These are phyloP conservation scores for Caenorhabditis brenneri DNA, from an alignment of 1,140 invertebrate genomes.

Conservation along the genomic window DNA sequence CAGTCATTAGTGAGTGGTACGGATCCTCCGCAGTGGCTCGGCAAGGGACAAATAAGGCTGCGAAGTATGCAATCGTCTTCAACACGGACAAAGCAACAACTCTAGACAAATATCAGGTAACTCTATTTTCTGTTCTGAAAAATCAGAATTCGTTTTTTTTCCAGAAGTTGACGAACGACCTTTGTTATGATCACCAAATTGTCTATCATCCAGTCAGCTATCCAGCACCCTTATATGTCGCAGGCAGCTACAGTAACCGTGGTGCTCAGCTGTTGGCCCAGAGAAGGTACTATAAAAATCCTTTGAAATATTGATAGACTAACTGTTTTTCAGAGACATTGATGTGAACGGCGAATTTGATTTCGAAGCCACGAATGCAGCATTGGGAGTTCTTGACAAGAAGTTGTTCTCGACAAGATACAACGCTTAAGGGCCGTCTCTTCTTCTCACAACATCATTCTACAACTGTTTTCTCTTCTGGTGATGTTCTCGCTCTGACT, in stretches of 20 bases:
- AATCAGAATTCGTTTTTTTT: not conserved
- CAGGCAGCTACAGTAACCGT: not conserved
- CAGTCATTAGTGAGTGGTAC: not conserved
- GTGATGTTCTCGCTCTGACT: too few species aligned
- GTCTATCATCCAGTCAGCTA: not conserved
- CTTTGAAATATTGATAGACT: not conserved
- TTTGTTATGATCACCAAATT: constrained; percentile 20
- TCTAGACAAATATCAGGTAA: not conserved
- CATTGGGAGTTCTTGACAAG: not conserved
- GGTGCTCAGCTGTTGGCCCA: not conserved
- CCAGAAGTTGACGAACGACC: not conserved
- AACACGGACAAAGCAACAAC: not conserved
- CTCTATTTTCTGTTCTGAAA: not conserved
- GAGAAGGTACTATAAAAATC: not conserved
- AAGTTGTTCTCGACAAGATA: not conserved
- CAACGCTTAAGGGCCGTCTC: not conserved
- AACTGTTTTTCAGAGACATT: not conserved
- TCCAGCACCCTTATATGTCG: not conserved
- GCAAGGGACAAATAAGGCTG: not conserved
- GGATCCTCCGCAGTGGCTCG: not conserved
- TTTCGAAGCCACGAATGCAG: not conserved
- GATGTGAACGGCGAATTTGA: not conserved
- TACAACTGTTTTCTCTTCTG: too few species aligned
- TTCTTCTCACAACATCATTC: too few species aligned
- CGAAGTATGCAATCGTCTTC: not conserved